A percentile compares a stretch with the other conserved stretches of the same genome.
Evolutionary conservation across 1,140 invertebrate species (phyloP).

Genomic region (Cyphomyrmex costatus): DNA sequence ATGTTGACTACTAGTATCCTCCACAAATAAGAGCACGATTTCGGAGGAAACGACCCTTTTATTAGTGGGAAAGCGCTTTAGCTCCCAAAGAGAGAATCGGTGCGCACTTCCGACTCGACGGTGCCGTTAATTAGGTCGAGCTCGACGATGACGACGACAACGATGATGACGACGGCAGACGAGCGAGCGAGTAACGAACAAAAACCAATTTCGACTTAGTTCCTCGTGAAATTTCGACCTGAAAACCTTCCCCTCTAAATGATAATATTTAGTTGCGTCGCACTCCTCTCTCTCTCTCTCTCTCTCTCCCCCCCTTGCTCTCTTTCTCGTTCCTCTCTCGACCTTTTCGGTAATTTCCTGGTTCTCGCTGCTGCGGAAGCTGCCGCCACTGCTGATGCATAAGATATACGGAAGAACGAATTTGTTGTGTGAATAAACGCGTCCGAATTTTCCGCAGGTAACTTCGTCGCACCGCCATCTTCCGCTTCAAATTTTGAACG

Average conservation of each 20-base stretch:
- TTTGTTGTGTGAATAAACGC: constrained; percentile 46
- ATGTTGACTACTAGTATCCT: constrained; percentile 62
- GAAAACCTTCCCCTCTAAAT: constrained; percentile 45
- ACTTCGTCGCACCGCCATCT: constrained; percentile 42
- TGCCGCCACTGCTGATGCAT: constrained; percentile 40
- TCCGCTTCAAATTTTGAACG: constrained; percentile 56
- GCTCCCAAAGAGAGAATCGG: constrained; percentile 46
- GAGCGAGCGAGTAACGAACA: constrained; percentile 54
- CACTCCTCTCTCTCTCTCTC: constrained; percentile 45
- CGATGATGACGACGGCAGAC: constrained; percentile 24
- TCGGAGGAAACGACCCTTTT: constrained; percentile 7
- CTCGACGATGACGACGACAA: constrained; percentile 18
- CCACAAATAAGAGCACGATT: constrained; percentile 44
- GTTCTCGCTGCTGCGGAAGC: constrained; percentile 49
- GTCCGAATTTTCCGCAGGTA: constrained; percentile 52
- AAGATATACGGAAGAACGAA: constrained; percentile 55
- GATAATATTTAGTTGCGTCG: constrained; percentile 63
- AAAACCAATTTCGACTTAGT: constrained; percentile 59
- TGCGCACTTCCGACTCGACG: constrained; percentile 53
- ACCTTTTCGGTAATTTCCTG: constrained; percentile 68
- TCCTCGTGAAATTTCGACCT: constrained; percentile 52
- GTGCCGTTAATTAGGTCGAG: constrained; percentile 56
- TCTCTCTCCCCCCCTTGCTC: constrained; percentile 23
- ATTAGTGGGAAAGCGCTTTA: constrained; percentile 32
- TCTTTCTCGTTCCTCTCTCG: constrained; percentile 41